These are phyloP conservation scores for Mylabris phalerata DNA, from an alignment of 1,140 invertebrate genomes.

Conservation along the genomic window DNA sequence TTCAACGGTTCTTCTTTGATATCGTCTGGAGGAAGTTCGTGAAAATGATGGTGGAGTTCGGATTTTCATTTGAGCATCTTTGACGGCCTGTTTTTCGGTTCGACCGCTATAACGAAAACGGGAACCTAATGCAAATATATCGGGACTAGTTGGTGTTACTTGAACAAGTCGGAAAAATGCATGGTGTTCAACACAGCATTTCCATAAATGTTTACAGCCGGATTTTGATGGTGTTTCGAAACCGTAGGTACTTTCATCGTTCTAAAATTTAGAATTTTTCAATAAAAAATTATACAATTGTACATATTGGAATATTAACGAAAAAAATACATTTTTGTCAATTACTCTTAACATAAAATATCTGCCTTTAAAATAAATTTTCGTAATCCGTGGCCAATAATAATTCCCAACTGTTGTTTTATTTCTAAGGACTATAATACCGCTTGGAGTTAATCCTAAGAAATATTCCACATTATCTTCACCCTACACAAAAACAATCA, in stretches of 20 bases:
- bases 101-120: conserved; percentile 64
- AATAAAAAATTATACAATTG: neutral
- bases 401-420: conserved; percentile 97
- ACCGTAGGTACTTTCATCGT: conserved; percentile 91
- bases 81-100: conserved; percentile 56
- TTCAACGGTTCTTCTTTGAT: conserved; percentile 70
- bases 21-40: conserved; percentile 80
- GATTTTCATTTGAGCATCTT: conserved; percentile 52
- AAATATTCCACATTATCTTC: conserved; percentile 97
- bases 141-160: conserved; percentile 59
- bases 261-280: conserved; percentile 49
- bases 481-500: conserved; percentile 58
- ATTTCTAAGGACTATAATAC: conserved; percentile 92
- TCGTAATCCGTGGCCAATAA: conserved; percentile 96
- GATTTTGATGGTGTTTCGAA: conserved; percentile 91
- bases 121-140: conserved; percentile 66
- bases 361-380: conserved; percentile 92
- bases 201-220: conserved; percentile 97
- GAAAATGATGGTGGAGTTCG: conserved; percentile 76
- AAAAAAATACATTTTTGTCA: conserved; percentile 76
- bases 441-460: conserved; percentile 93
- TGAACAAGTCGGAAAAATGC: conserved; percentile 92
- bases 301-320: conserved; percentile 41
- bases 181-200: conserved; percentile 97
- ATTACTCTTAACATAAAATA: conserved; percentile 93